phyloP scores from a whole-genome alignment of 2,797 vertebrate species.

The Rhynchonycteris naso region DNA sequence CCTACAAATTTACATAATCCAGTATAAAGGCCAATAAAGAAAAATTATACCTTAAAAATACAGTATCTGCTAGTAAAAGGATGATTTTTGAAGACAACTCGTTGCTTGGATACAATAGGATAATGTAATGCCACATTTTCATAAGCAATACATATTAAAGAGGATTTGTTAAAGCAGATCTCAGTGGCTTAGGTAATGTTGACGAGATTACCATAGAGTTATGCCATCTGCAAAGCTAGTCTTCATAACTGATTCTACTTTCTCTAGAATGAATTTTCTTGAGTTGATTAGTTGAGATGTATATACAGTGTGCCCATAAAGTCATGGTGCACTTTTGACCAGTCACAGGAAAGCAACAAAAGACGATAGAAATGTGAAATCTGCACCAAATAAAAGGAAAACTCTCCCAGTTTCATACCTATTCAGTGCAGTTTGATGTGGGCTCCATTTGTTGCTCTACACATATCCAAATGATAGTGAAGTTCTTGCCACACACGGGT shows the following conservation, averaged over 20 bases:
- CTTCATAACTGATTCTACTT: background rate
- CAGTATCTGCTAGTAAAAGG: background rate
- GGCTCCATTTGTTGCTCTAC: too few species aligned
- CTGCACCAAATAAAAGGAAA: too few species aligned
- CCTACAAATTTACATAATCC: background rate
- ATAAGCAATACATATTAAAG: background rate
- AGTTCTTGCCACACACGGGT: too few species aligned
- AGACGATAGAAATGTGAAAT: too few species aligned
- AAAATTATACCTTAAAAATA: background rate
- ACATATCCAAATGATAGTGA: too few species aligned
- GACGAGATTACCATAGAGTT: background rate
- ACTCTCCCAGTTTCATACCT: too few species aligned
- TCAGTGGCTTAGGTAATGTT: background rate
- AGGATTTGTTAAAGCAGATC: background rate
- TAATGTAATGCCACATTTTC: background rate
- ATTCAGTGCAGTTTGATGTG: too few species aligned
- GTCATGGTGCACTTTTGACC: too few species aligned
- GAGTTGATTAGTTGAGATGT: background rate
- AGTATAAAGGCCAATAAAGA: background rate
- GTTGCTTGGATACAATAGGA: background rate
- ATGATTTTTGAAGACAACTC: background rate
- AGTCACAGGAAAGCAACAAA: too few species aligned
- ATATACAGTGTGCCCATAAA: too few species aligned
- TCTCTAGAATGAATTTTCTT: background rate
- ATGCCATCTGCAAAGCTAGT: background rate